Percentiles rank a stretch among this genome's conserved stretches.
Evolutionary conservation across 1,140 invertebrate genomes (phyloP).

Genomic region (Saxidomus purpurata): DNA sequence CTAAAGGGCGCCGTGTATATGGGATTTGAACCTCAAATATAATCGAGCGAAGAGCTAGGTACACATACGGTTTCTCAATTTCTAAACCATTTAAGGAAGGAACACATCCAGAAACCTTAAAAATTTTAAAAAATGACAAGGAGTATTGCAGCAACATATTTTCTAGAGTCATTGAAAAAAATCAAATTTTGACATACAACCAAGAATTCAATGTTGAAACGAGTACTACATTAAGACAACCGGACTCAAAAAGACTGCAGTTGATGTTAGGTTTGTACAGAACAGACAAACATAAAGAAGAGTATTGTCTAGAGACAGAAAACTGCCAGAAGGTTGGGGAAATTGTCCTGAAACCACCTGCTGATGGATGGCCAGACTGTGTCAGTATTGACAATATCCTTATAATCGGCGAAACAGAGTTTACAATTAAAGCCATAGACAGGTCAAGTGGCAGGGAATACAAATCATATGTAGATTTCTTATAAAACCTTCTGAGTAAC

Average conservation of each 20-base stretch:
- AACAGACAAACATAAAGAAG: neutral
- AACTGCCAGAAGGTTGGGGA: neutral
- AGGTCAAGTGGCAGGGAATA: neutral
- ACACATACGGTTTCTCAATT: neutral
- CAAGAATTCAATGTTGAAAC: neutral
- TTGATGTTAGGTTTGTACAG: neutral
- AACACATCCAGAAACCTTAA: neutral
- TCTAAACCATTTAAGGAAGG: neutral
- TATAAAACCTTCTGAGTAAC: too few relatives aligned
- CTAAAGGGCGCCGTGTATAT: too few relatives aligned
- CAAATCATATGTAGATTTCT: neutral
- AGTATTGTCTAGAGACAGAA: neutral
- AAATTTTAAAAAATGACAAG: neutral
- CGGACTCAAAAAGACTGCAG: neutral
- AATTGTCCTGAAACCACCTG: too few relatives aligned
- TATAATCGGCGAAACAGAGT: conserved; percentile 4
- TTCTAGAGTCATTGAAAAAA: neutral
- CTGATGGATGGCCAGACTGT: conserved; percentile 9
- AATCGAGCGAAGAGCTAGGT: too few relatives aligned
- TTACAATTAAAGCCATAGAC: neutral
- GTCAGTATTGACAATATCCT: neutral
- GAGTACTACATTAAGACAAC: too few relatives aligned
- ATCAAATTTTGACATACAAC: too few relatives aligned
- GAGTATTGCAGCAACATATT: neutral
- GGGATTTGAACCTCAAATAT: too few relatives aligned